Evolutionary conservation across 2,888 invertebrate genomes (phyloP), one percentile per base, ranked within the genome.

Genomic region (Callyntrura guangdongensis): DNA sequence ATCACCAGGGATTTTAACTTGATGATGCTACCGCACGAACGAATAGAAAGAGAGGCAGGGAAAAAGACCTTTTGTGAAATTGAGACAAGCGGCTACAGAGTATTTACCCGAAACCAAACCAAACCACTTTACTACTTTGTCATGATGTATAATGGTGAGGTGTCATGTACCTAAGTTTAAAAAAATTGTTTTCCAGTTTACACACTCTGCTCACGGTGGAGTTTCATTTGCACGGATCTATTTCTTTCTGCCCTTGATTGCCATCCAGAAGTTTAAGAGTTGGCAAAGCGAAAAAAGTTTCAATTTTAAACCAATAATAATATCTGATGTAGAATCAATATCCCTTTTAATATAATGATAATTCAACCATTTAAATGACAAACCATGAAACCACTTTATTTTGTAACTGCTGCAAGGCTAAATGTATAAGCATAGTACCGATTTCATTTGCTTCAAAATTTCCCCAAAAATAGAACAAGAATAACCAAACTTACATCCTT

Each of bases 401-500:
- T 53, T 53, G 36, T 36, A 6, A 6, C 36, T 36, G n/a, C 36
- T 6, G 3, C 64, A 67, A 67, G 64, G 64, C 25, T 61, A 22
- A 17, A 17, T 6, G 36, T 36, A 4, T 0, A 27, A 27, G 0
- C 0, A 67, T 36, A 25, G n/a, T n/a, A n/a, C n/a, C n/a, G n/a
- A 27, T 67, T 25, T 67, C 12, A 27, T 27, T 4, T 36, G 36
- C 61, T 61, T 20, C 25, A 5, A 27, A 1, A 49, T 12, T 9
- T 20, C n/a, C 49, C 12, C 12, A 0, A 49, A 22, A 74, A 49
- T 8, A 20, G 72, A 47, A 36, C 36, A 36, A 36, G 2, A 6
- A 36, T 6, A 6, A 36, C 36, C 36, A 36, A 72, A 91, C 91
- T 91, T 89, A 89, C 92, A 86, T 92, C 92, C 69, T 92, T 92